Evolutionary conservation across 2,113 vertebrate species (phyloP), one percentile per base, ranked within the genome.

Genomic region (Arenaria interpres): DNA sequence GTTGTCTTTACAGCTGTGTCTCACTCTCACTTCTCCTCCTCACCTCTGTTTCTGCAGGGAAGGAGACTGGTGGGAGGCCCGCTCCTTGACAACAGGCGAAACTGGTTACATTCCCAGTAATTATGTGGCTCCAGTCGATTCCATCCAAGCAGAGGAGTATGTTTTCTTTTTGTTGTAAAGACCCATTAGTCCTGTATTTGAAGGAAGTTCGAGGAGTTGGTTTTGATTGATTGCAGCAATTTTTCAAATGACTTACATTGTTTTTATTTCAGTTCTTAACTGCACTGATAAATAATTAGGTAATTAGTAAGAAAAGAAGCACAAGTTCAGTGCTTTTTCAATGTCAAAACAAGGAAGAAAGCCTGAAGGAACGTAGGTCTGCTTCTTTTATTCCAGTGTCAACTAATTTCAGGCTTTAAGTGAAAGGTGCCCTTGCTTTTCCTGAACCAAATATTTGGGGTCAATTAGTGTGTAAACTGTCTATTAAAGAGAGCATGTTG

Each of bases 41-140:
- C 80, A 86, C 82, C 48, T 94, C 87, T 97, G 46, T 90, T 93
- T 95, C 94, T 96, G 19, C 98, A 99, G 99, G 97, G 99, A 99
- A 98, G 99, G 99, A 86, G 99, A 99, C 89, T 99, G 99, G 99
- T 99, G 99, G 99, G 99, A 99, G 59, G 99, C 99, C 33, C 99
- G 99, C 56, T 99, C 99, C 56, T 96, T 99, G 97, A 99, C 98
- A 88, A 99, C 99, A 14, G 99, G 99, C 18, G 98, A 99, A 97
- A 99, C 99, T 8, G 99, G 99, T 94, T 99, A 99, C 97, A 99
- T 99, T 97, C 99, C 99, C 97, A 99, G 99, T 97, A 99, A 99
- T 97, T 99, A 99, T 59, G 99, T 99, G 97, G 99, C 99, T 98
- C 99, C 99, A 27, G 99, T 99, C 28, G 99, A 99, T 97, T 99